Base-by-base conservation (phyloP, 1,140 invertebrate species). In the Monochamus saltuarius region DNA sequence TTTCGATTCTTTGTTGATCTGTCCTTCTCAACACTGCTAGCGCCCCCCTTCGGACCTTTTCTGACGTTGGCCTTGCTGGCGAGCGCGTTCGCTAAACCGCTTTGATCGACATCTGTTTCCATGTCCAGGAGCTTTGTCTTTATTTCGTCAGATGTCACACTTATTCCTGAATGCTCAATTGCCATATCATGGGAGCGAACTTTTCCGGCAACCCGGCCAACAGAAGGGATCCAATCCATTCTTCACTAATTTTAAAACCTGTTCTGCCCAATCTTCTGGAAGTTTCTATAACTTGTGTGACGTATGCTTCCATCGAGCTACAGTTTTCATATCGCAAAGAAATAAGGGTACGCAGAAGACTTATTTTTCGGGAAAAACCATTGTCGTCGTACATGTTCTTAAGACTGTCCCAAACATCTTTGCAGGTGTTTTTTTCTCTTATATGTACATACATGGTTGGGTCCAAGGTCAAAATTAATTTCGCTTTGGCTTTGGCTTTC, bases 191-290 rank as follows among this genome's bases (percentile, higher is more conserved):
- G 6, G 62, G 51, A 2, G 13, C 7, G 35, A 29, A 64, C 53
- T 67, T 57, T 45, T 73, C 67, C 6, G 71, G 50, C 38, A 76
- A 68, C 38, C 74, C 74, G 0, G 73, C 69, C 10, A 75, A 64
- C n/a, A n/a, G n/a, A n/a, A n/a, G n/a, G n/a, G n/a, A n/a, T n/a
- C n/a, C n/a, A n/a, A n/a, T n/a, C n/a, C 14, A 76, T 29, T 17
- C 52, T 7, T 62, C 56, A 39, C 43, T 47, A 16, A 66, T 59
- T 42, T 68, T 61, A 29, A 66, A 49, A 52, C 59, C 54, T 11
- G 34, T 38, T n/a, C n/a, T n/a, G n/a, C n/a, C n/a, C n/a, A n/a
- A n/a, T n/a, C n/a, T n/a, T n/a, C n/a, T n/a, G n/a, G n/a, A n/a
- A n/a, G n/a, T n/a, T n/a, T n/a, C n/a, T n/a, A n/a, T n/a, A n/a